A percentile compares a stretch with the other conserved stretches of the same genome.
Conservation (phyloP, 2,797 vertebrate genomes). For the Acropternis orthonyx region DNA sequence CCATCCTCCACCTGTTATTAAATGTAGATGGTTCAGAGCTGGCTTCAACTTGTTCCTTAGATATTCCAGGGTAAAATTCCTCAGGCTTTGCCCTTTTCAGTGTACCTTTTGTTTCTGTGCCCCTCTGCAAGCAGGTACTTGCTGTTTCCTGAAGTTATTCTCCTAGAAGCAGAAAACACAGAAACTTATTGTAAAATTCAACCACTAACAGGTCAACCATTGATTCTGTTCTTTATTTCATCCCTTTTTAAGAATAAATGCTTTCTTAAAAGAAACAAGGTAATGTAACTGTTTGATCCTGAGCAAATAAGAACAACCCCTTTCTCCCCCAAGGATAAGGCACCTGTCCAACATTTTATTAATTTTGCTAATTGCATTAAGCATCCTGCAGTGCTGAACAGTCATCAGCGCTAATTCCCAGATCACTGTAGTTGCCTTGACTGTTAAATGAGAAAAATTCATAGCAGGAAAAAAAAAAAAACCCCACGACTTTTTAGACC, state of each 20-base stretch:
- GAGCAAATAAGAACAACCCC: not conserved
- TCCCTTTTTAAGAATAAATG: not conserved
- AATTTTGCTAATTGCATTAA: conserved; percentile 50
- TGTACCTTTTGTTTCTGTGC: not conserved
- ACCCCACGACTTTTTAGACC: not conserved
- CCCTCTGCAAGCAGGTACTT: not conserved
- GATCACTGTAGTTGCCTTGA: not conserved
- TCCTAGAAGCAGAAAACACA: conserved; percentile 11
- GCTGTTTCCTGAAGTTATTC: not conserved
- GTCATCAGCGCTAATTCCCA: conserved; percentile 5
- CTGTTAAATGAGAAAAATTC: not conserved
- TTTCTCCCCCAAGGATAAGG: not conserved
- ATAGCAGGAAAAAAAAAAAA: not conserved
- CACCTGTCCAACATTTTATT: conserved; percentile 44
- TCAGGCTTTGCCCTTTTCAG: not conserved
- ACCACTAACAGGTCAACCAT: not conserved
- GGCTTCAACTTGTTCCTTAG: not conserved
- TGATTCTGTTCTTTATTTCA: not conserved
- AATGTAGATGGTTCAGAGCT: not conserved
- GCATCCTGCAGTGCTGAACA: conserved; percentile 9
- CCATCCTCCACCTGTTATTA: not conserved
- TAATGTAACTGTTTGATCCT: not conserved
- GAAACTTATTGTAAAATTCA: not conserved
- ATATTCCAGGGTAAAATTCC: not conserved
- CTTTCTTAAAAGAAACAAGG: not conserved